A percentile compares a stretch with the other conserved stretches of the same genome.
These are phyloP conservation scores for Calliphora vicina DNA, from an alignment of 1,140 invertebrate species.

Conservation along the genomic window DNA sequence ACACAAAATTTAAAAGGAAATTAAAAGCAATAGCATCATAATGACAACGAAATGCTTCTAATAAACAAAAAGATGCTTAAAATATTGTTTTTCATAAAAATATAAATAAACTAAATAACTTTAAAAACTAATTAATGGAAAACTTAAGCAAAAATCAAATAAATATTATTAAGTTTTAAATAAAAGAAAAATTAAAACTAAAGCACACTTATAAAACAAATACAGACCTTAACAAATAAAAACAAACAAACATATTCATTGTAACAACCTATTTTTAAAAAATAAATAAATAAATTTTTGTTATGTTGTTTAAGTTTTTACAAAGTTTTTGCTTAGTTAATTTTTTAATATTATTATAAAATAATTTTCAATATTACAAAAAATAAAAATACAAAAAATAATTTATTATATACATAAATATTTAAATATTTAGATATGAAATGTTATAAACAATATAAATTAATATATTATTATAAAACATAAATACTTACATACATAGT, in stretches of 20 bases:
- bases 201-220: neutral
- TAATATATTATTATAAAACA: neutral
- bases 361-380: no score
- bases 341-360: no score
- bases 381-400: neutral
- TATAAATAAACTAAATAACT: neutral
- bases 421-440: neutral
- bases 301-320: no score
- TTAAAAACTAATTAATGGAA: neutral
- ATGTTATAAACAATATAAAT: neutral
- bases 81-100: neutral
- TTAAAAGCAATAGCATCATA: neutral
- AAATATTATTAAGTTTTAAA: neutral
- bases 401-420: neutral
- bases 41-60: constrained; percentile 10
- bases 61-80: neutral
- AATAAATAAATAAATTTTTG: no score
- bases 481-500: neutral
- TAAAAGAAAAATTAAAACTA: neutral
- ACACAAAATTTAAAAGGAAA: neutral
- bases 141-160: neutral
- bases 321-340: no score
- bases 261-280: neutral
- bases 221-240: no score
- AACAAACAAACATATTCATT: neutral